Base-by-base conservation (phyloP, 92 coral and sea anemone species). In the Porites evermanni region DNA sequence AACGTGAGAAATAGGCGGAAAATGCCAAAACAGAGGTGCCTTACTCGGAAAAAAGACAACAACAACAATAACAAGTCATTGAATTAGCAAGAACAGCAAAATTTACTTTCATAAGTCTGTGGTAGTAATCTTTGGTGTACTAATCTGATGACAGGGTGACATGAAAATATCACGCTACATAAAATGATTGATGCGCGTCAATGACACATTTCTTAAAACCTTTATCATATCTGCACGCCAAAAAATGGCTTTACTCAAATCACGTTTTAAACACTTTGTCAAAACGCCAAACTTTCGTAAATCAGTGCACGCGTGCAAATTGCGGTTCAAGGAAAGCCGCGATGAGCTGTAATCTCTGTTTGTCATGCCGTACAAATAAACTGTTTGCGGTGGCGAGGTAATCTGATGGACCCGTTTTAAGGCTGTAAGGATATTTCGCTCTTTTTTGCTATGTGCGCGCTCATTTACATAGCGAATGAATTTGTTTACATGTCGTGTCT, bases 161-260 rank as follows among this genome's bases (percentile, higher is more conserved):
- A 20, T 6, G 7, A 8, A n/a, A 29, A 58, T 18, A 81, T 81
- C 85, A 81, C 70, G 77, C 77, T 74, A 81, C 58, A n/a, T 69
- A 12, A 29, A 14, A 68, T 12, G 38, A 20, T 38, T 38, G 47
- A 38, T 38, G 47, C 47, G 7, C 13, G 72, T 58, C 51, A 53
- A 4, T 79, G 84, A 67, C 75, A 51, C 59, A 13, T 64, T 8
- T 24, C 8, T 29, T n/a, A 38, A 21, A 67, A 56, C n/a, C 26
- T 66, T 66, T n/a, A 66, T 78, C 70, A 64, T 44, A 63, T 10
- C 44, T 78, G 82, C 82, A 44, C 82, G 59, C 67, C 14, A 23
- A 32, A 44, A 32, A 68, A 8, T 19, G 50, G 19, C 17, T 69
- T 54, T 26, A 53, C 67, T 29, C 50, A 26, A 70, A 70, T 81